These are phyloP conservation scores for Etia nguti DNA, from an alignment of 2,113 vertebrate species.

Conservation along the genomic window DNA sequence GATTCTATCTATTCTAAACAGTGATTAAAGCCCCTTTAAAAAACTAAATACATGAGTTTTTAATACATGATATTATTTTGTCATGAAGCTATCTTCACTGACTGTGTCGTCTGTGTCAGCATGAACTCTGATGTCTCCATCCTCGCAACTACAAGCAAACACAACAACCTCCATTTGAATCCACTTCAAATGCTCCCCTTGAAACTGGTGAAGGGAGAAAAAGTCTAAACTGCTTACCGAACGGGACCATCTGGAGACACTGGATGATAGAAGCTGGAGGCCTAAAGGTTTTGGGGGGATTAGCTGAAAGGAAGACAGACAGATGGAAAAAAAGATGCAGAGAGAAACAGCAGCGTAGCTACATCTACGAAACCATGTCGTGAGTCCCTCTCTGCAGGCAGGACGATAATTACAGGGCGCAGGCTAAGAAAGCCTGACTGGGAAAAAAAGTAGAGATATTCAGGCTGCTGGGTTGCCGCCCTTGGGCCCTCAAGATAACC, in stretches of 20 bases:
- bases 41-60: not conserved
- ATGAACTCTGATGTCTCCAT: slow-evolving; percentile 36
- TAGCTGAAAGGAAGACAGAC: slow-evolving; percentile 14
- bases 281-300: slow-evolving; percentile 17
- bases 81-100: not conserved
- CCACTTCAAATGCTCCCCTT: slow-evolving; percentile 37
- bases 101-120: not conserved
- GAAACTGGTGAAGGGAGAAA: slow-evolving; percentile 27
- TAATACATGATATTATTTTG: not conserved
- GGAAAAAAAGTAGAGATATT: slow-evolving; percentile 50
- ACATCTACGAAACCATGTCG: slow-evolving; percentile 37
- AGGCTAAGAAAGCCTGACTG: slow-evolving; percentile 33
- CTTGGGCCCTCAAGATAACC: slow-evolving; percentile 55
- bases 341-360: slow-evolving; percentile 10
- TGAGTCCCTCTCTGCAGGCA: slow-evolving; percentile 39
- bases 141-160: slow-evolving; percentile 29
- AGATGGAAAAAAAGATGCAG: not conserved
- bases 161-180: slow-evolving; percentile 36
- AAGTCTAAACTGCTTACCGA: slow-evolving; percentile 52
- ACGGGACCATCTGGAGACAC: slow-evolving; percentile 64
- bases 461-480: slow-evolving; percentile 63
- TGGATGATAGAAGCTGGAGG: slow-evolving; percentile 51
- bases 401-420: slow-evolving; percentile 72
- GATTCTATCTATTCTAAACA: not conserved
- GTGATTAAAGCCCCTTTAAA: not conserved